Evolutionary conservation across 2,113 vertebrate species (phyloP).

Genomic region (Nothoprocta pentlandii): DNA sequence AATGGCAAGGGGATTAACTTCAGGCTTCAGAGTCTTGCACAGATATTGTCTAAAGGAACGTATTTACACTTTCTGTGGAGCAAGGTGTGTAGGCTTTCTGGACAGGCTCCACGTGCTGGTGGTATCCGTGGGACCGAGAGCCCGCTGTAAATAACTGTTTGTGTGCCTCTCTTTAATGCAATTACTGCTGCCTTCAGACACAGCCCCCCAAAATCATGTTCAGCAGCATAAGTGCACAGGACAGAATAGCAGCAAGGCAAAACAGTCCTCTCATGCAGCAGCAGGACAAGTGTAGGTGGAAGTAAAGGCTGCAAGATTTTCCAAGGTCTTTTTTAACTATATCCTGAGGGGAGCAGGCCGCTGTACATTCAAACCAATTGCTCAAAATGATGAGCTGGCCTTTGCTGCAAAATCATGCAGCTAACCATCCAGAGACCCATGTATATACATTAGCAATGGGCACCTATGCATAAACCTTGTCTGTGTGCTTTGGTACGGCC

Average conservation of each 20-base stretch:
- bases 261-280: not conserved
- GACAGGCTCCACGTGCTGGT: not conserved
- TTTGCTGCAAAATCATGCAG: accelerated
- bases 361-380: not conserved
- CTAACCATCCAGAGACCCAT: accelerated
- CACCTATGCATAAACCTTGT: not conserved
- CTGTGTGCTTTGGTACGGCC: not conserved
- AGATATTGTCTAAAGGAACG: accelerated
- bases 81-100: not conserved
- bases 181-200: not conserved
- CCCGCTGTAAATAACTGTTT: not conserved
- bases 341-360: not conserved
- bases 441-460: accelerated
- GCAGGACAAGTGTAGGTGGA: not conserved
- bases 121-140: not conserved
- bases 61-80: not conserved
- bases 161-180: not conserved
- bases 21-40: not conserved
- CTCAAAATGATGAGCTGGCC: not conserved
- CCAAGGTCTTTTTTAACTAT: not conserved
- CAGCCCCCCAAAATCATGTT: not conserved
- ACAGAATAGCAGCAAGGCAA: not conserved
- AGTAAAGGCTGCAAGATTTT: not conserved
- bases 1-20: not conserved
- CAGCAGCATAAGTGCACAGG: not conserved